A percentile compares a stretch with the other conserved stretches of the same genome.
Conservation (phyloP, 2,888 invertebrate genomes). For the Acheta domesticus region DNA sequence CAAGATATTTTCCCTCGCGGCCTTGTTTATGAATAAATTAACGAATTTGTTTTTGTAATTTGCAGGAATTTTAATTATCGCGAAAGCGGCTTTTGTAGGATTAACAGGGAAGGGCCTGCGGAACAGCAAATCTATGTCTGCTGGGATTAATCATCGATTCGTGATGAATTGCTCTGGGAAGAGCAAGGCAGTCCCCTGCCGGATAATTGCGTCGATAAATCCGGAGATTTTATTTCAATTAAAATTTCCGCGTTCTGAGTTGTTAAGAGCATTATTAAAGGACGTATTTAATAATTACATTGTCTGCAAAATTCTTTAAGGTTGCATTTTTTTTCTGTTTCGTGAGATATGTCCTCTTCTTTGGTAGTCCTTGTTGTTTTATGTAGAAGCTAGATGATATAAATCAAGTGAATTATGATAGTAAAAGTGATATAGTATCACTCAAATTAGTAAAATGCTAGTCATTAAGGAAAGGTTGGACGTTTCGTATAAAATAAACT, state of each 20-base stretch:
- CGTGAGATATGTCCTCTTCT: no score
- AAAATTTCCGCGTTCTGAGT: background rate
- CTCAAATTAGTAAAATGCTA: no score
- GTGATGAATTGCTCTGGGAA: background rate
- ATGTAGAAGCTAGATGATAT: no score
- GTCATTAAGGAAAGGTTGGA: no score
- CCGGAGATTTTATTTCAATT: background rate
- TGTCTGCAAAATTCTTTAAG: no score
- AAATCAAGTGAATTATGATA: no score
- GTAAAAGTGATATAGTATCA: no score
- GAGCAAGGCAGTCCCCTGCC: background rate
- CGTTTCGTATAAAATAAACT: no score
- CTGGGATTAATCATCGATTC: background rate
- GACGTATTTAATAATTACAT: no score
- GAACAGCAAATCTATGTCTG: background rate
- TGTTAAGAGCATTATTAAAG: no score
- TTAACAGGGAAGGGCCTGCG: background rate
- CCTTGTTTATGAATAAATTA: conserved; percentile 10
- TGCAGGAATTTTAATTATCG: background rate
- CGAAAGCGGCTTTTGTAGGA: conserved; percentile 18
- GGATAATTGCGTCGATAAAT: background rate
- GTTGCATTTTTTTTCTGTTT: no score
- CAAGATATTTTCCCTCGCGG: background rate
- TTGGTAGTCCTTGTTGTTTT: no score
- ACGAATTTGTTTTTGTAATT: background rate